Conservation (phyloP, 2,113 vertebrate genomes). For the Lepisosteus osseus region DNA sequence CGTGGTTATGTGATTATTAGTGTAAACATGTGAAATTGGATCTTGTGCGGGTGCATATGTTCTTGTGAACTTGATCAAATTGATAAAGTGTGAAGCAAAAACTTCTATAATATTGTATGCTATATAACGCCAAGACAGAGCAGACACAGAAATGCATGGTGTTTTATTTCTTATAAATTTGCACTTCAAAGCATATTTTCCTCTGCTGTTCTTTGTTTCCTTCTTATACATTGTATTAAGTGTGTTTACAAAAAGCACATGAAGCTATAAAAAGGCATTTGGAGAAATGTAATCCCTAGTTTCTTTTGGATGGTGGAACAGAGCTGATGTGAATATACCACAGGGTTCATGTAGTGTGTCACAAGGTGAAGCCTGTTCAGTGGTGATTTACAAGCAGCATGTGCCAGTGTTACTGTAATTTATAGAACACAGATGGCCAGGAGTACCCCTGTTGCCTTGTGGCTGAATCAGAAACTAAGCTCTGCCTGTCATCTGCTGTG, state of each 20-base stretch:
- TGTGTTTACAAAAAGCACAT: background rate
- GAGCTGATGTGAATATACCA: slow-evolving; percentile 76
- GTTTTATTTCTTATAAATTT: background rate
- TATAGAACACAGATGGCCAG: slow-evolving; percentile 74
- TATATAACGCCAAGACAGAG: background rate
- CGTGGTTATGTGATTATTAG: background rate
- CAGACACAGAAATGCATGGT: too few species aligned
- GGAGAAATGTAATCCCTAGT: slow-evolving; percentile 65
- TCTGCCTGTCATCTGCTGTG: slow-evolving; percentile 59
- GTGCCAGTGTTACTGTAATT: slow-evolving; percentile 71
- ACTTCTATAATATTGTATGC: too few species aligned
- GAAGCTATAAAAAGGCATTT: slow-evolving; percentile 11
- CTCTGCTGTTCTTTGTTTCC: too few species aligned
- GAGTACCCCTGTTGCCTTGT: slow-evolving; percentile 65
- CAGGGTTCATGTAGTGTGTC: slow-evolving; percentile 73
- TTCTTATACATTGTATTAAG: background rate
- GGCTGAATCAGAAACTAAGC: slow-evolving; percentile 66
- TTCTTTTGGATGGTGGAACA: slow-evolving; percentile 67
- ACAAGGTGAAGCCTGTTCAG: slow-evolving; percentile 70
- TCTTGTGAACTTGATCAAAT: too few species aligned
- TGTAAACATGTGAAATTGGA: background rate
- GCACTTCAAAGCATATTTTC: background rate
- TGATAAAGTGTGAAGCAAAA: too few species aligned
- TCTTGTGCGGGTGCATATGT: background rate
- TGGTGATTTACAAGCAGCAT: slow-evolving; percentile 74